Evolutionary conservation across 2,113 vertebrate species (phyloP).

Genomic region (Helogale parvula): DNA sequence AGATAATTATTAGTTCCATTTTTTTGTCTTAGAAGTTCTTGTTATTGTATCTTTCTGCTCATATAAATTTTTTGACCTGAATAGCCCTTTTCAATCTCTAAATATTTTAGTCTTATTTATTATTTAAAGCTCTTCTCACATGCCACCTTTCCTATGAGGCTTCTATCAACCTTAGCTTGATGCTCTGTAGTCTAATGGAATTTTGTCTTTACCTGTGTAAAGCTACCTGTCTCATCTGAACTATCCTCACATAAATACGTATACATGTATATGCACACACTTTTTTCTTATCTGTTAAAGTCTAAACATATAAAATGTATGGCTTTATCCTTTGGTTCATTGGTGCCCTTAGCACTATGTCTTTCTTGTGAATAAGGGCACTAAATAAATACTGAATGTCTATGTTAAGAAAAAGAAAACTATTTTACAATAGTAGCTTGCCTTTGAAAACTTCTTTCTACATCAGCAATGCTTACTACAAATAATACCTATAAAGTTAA

Average conservation of each 20-base stretch:
- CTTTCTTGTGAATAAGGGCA: not conserved
- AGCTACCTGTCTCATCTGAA: not conserved
- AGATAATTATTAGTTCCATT: not conserved
- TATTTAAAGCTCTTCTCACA: not conserved
- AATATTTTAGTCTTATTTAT: conserved; percentile 36
- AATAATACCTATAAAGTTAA: not conserved
- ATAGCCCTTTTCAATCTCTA: not conserved
- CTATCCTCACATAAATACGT: not conserved
- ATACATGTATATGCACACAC: not conserved
- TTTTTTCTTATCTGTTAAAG: not conserved
- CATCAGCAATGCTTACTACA: not conserved
- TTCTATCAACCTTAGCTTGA: not conserved
- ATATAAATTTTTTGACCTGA: not conserved
- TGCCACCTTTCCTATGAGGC: not conserved
- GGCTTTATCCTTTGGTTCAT: not conserved
- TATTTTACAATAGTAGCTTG: not conserved
- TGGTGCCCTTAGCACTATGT: not conserved
- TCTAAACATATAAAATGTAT: not conserved
- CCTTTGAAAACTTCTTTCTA: not conserved
- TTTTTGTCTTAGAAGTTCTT: not conserved
- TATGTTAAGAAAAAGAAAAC: not conserved
- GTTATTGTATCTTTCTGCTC: not conserved
- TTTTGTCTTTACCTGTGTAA: not conserved
- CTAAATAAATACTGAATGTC: not conserved
- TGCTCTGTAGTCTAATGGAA: not conserved